Conservation (phyloP, 2,888 invertebrate genomes). For the Meloe dianella region DNA sequence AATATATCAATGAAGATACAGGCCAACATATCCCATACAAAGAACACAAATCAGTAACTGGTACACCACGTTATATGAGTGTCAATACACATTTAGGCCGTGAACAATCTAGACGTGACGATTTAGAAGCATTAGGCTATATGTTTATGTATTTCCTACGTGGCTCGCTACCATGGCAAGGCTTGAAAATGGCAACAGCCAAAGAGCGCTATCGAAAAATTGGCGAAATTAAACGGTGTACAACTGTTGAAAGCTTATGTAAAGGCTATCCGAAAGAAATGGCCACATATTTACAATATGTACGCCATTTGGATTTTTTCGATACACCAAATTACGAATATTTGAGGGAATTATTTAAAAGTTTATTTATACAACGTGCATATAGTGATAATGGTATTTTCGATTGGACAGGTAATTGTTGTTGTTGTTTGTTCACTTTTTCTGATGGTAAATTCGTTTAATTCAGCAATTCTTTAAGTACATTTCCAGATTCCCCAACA, state of each 20-base stretch:
- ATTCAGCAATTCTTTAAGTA: too few relatives aligned
- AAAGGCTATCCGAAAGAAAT: slow-evolving; percentile 93
- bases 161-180: slow-evolving; percentile 99
- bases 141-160: slow-evolving; percentile 99
- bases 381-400: slow-evolving; percentile 90
- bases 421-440: background rate
- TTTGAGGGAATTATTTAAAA: slow-evolving; percentile 92
- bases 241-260: slow-evolving; percentile 93
- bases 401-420: slow-evolving; percentile 90
- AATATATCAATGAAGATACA: slow-evolving; percentile 99
- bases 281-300: slow-evolving; percentile 96
- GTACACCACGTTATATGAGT: slow-evolving; percentile 99
- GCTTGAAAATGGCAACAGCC: slow-evolving; percentile 98
- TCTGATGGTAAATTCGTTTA: background rate
- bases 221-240: slow-evolving; percentile 98
- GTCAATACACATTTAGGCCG: slow-evolving; percentile 99
- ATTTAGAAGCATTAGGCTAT: slow-evolving; percentile 98
- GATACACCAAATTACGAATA: slow-evolving; percentile 99
- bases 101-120: slow-evolving; percentile 99
- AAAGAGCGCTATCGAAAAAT: slow-evolving; percentile 99
- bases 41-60: slow-evolving; percentile 99
- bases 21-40: slow-evolving; percentile 99
- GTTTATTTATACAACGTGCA: slow-evolving; percentile 84
- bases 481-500: too few relatives aligned
- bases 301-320: slow-evolving; percentile 95